Percentiles rank a stretch among this genome's conserved stretches.
Conservation (phyloP, 2,888 invertebrate genomes). For the Pecten maximus region DNA sequence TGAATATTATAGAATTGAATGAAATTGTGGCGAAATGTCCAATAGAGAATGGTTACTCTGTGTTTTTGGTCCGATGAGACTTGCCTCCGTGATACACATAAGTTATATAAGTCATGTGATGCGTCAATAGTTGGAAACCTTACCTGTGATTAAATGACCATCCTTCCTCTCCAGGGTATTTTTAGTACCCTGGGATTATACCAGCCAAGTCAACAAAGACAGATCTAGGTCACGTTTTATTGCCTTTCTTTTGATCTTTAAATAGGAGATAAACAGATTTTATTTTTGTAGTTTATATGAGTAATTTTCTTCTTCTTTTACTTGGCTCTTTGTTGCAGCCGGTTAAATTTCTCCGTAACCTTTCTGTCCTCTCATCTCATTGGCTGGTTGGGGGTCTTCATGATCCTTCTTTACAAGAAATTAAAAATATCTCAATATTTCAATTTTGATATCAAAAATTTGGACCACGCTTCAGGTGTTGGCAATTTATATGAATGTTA, state of each 20-base stretch:
- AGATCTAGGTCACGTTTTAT: not conserved
- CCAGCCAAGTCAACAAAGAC: not conserved
- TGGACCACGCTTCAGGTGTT: not conserved
- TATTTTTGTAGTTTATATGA: conserved; percentile 31
- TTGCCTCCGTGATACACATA: not conserved
- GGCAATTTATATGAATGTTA: not conserved
- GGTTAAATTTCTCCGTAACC: not conserved
- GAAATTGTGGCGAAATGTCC: too few relatives aligned
- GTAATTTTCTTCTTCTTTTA: not conserved
- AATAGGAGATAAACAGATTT: not conserved
- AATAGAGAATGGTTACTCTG: too few relatives aligned
- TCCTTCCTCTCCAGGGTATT: not conserved
- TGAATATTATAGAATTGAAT: too few relatives aligned
- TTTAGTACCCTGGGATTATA: conserved; percentile 6
- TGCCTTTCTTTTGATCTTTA: conserved; percentile 7
- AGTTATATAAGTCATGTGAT: not conserved
- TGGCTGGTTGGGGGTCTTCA: not conserved
- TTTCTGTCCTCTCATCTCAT: not conserved
- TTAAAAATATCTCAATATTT: not conserved
- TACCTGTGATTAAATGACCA: not conserved
- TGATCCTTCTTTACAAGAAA: not conserved
- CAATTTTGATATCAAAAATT: not conserved
- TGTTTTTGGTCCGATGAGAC: not conserved
- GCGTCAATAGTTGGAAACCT: not conserved
- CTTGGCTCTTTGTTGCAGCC: not conserved